phyloP scores from a whole-genome alignment of 2,797 vertebrate species.

The Lycodopsis pacificus region DNA sequence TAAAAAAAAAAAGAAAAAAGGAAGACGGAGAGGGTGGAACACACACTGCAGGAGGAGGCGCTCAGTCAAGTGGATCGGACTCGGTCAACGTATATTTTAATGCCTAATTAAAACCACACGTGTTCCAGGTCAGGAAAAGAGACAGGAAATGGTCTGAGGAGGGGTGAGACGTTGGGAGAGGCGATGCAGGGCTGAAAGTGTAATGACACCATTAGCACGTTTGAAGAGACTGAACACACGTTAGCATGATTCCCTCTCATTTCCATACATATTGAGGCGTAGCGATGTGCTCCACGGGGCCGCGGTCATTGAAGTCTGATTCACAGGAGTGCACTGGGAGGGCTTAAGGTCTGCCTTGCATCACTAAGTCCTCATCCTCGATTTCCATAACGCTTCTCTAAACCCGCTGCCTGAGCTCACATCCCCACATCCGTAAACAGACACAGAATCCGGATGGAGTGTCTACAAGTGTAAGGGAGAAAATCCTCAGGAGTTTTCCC shows the following conservation, averaged over 20 bases:
- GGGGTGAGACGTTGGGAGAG: conserved; percentile 35
- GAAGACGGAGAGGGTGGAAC: conserved; percentile 41
- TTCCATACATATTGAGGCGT: conserved; percentile 84
- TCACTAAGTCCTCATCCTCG: conserved; percentile 65
- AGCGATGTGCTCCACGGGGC: conserved; percentile 53
- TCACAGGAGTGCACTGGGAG: conserved; percentile 61
- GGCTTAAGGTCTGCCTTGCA: conserved; percentile 70
- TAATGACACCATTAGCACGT: conserved; percentile 78
- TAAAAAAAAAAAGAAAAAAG: background rate
- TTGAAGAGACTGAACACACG: conserved; percentile 73
- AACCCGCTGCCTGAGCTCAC: conserved; percentile 62
- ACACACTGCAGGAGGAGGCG: conserved; percentile 58
- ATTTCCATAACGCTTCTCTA: conserved; percentile 67
- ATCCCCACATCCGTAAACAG: conserved; percentile 65
- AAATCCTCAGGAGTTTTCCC: conserved; percentile 51
- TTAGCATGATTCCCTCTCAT: conserved; percentile 81
- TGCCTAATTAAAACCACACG: conserved; percentile 83
- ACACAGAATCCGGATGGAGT: conserved; percentile 57
- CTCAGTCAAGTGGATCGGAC: conserved; percentile 72
- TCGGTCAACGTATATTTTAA: conserved; percentile 77
- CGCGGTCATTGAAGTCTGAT: conserved; percentile 67
- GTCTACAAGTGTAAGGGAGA: conserved; percentile 59
- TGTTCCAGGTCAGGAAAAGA: conserved; percentile 71
- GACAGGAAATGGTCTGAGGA: conserved; percentile 29
- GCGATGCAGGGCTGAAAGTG: conserved; percentile 53